A percentile compares a stretch with the other conserved stretches of the same genome.
phyloP scores from a whole-genome alignment of 2,113 vertebrate species.

The Nothocercus julius region DNA sequence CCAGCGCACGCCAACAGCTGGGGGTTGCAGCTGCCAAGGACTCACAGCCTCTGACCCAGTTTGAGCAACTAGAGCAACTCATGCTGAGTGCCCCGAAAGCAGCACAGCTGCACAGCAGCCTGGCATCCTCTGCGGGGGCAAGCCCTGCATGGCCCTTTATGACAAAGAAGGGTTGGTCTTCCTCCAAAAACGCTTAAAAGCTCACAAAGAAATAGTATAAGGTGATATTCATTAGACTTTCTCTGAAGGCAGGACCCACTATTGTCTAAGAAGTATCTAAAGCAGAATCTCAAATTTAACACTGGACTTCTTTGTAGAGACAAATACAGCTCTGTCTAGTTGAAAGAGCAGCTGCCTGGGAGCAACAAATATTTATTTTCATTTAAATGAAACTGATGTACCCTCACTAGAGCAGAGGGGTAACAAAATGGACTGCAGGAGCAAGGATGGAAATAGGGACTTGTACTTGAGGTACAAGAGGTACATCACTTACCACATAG shows the following conservation, averaged over 20 bases:
- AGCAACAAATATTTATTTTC: not conserved
- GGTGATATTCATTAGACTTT: not conserved
- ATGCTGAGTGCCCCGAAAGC: not conserved
- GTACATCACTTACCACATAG: not conserved
- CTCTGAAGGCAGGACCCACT: conserved; percentile 23
- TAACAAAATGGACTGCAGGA: not conserved
- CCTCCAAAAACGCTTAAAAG: not conserved
- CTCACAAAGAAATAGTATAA: not conserved
- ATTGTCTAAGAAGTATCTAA: not conserved
- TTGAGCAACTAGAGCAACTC: not conserved
- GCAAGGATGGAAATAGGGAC: not conserved
- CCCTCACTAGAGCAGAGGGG: not conserved
- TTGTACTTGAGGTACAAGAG: not conserved
- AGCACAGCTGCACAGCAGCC: not conserved
- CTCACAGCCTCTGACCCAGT: conserved; percentile 35
- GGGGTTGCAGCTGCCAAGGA: conserved; percentile 50
- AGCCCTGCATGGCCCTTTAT: not conserved
- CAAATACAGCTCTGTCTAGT: not conserved
- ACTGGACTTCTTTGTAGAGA: not conserved
- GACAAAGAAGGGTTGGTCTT: accelerated
- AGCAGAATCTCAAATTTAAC: not conserved
- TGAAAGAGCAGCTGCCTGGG: not conserved
- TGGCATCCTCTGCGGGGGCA: not conserved
- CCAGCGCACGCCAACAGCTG: conserved; percentile 28
- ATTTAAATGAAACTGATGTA: not conserved